phyloP scores from a whole-genome alignment of 2,888 invertebrate species.

The Seira musarum region DNA sequence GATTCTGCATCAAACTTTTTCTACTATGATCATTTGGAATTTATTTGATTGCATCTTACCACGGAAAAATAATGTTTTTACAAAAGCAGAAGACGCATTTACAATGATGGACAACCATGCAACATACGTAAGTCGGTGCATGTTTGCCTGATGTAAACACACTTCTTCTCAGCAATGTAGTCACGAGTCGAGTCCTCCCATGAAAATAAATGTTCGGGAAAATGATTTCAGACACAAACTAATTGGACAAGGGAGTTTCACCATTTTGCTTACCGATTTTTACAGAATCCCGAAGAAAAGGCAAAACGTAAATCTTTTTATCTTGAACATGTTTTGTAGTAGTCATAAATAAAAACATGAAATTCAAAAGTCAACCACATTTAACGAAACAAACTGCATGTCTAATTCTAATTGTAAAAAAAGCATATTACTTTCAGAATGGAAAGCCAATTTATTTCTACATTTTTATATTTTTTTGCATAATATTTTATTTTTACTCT shows the following conservation, averaged over 20 bases:
- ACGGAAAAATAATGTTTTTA: background rate
- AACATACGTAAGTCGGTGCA: background rate
- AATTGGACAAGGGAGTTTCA: background rate
- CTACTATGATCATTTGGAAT: too few relatives aligned
- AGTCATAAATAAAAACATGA: background rate
- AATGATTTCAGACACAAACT: conserved; percentile 16
- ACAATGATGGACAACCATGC: background rate
- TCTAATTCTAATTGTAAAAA: background rate
- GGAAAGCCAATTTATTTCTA: background rate
- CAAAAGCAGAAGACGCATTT: background rate
- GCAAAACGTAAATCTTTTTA: background rate
- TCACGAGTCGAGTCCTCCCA: background rate
- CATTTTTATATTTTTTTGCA: too few relatives aligned
- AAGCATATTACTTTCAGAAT: background rate
- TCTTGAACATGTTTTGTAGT: background rate
- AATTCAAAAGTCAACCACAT: background rate
- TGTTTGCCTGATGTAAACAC: background rate
- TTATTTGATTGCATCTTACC: background rate
- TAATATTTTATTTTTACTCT: too few relatives aligned
- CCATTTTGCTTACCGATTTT: background rate
- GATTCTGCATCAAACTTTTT: too few relatives aligned
- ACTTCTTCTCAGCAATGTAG: background rate
- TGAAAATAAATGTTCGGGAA: conserved; percentile 14
- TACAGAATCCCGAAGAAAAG: background rate
- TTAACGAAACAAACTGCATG: background rate